Evolutionary conservation across 1,140 invertebrate genomes (phyloP), one percentile per base, ranked within the genome.

Genomic region (Leucophenga varia): DNA sequence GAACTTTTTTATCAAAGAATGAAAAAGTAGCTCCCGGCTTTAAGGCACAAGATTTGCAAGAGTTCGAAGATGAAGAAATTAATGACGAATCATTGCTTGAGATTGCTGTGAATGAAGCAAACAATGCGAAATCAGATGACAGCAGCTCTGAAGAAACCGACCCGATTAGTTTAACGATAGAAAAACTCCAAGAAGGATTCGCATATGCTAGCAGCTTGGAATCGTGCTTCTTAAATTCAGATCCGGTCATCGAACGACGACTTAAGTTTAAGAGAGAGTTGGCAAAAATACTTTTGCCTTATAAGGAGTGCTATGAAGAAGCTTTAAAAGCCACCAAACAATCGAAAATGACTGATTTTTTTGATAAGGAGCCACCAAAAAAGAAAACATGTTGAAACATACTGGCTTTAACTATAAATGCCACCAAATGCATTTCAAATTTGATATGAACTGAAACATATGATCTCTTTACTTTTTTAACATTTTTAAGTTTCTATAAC

Each of bases 11-110:
- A n/a, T n/a, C n/a, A n/a, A n/a, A n/a, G n/a, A n/a, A n/a, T n/a
- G n/a, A n/a, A n/a, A n/a, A n/a, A n/a, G n/a, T n/a, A n/a, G n/a
- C n/a, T n/a, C n/a, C n/a, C n/a, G n/a, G n/a, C 74, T 38, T 78
- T 67, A 78, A 78, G 57, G 58, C 64, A 21, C 56, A 60, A 17
- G 41, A 49, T 31, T 22, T 49, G 31, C 21, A 46, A 54, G 47
- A 50, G 49, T 40, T 34, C 40, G 52, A 37, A 44, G 51, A 53
- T 53, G 22, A 48, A 12, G 28, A 22, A 48, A 48, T 47, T 25
- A 10, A 22, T 39, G 36, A 34, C 37, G 45, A 47, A 39, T 48
- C 22, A 41, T 52, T 52, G 45, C 38, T 42, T 48, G 40, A 48
- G 50, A 48, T 52, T 44, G 38, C 35, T 47, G 47, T 41, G 38